Conservation (phyloP, 2,888 invertebrate genomes). For the Drosophila longiperda region DNA sequence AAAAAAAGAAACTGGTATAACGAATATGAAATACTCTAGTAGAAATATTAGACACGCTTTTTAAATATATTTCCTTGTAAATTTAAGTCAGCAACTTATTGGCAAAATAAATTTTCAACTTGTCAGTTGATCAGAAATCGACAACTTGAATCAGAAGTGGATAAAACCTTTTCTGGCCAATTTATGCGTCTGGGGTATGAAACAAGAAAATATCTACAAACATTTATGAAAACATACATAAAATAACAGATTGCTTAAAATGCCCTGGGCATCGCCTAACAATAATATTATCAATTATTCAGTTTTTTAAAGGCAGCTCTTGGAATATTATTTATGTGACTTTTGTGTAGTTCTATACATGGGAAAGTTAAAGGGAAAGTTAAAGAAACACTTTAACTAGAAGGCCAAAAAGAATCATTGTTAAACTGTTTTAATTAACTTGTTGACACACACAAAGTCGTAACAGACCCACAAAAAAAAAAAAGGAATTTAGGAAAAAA, state of each 20-base stretch:
- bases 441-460: constrained; percentile 69
- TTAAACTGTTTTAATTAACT: constrained; percentile 78
- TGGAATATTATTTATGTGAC: neutral
- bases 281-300: constrained; percentile 5
- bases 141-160: neutral
- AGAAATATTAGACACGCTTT: neutral
- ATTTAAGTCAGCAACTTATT: neutral
- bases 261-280: neutral
- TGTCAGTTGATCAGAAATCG: too few species aligned
- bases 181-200: neutral
- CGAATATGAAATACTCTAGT: neutral
- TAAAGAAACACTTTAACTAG: neutral
- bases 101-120: neutral
- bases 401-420: constrained; percentile 59
- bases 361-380: neutral
- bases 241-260: neutral
- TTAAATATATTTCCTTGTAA: neutral
- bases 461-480: constrained; percentile 32
- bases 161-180: neutral
- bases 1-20: neutral
- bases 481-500: constrained; percentile 17
- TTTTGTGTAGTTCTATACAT: neutral
- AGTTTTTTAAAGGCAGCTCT: neutral
- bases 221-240: neutral
- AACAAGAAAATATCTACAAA: neutral